A percentile compares a stretch with the other conserved stretches of the same genome.
These are phyloP conservation scores for Falco columbarius DNA, from an alignment of 2,797 vertebrate species.

Conservation along the genomic window DNA sequence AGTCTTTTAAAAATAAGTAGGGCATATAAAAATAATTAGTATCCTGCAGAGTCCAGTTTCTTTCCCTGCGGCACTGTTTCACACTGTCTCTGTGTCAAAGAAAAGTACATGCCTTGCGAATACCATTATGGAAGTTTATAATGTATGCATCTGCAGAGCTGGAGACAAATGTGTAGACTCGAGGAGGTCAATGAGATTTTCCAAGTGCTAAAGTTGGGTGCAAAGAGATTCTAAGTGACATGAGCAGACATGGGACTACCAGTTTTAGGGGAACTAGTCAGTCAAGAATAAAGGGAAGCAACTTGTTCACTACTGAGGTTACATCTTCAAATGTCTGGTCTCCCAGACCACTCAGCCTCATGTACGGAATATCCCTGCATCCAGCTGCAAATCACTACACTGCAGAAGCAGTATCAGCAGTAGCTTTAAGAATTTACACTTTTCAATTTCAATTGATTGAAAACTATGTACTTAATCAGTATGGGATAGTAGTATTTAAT, in stretches of 20 bases:
- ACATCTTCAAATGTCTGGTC: neutral
- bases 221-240: neutral
- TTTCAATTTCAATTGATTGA: neutral
- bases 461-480: neutral
- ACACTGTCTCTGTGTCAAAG: neutral
- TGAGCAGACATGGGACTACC: neutral
- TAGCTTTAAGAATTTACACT: neutral
- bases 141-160: rapidly evolving
- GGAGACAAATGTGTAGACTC: rapidly evolving
- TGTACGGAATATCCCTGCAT: rapidly evolving
- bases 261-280: neutral
- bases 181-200: neutral
- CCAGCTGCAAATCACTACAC: neutral
- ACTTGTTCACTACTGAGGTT: neutral
- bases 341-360: neutral
- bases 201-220: neutral
- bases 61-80: neutral
- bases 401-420: neutral
- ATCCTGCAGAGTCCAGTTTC: neutral
- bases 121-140: neutral
- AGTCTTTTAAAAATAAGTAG: neutral
- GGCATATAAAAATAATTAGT: neutral
- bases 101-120: neutral
- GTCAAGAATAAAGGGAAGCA: neutral
- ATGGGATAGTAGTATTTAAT: neutral